phyloP scores from a whole-genome alignment of 2,888 invertebrate species.

The Eupeodes latifasciatus region DNA sequence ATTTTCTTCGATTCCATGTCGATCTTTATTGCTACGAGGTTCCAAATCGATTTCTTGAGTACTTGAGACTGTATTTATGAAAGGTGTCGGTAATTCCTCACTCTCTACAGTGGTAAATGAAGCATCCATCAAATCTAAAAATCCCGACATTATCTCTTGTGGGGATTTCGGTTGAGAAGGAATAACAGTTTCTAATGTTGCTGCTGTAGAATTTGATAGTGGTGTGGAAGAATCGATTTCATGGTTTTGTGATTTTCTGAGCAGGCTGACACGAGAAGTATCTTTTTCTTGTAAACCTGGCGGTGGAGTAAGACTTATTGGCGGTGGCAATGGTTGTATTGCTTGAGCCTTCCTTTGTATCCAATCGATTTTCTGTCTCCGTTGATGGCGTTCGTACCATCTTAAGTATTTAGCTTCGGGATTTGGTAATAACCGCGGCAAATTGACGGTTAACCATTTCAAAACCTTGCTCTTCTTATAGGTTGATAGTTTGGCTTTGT shows the following conservation, averaged over 20 bases:
- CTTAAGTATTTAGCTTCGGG: constrained; percentile 57
- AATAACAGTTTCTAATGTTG: constrained; percentile 58
- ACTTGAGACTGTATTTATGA: background rate
- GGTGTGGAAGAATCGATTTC: background rate
- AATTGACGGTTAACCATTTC: constrained; percentile 52
- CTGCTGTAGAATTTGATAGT: constrained; percentile 18
- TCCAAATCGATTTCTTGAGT: background rate
- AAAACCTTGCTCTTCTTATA: constrained; percentile 31
- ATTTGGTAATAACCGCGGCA: constrained; percentile 38
- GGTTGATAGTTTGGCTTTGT: constrained; percentile 44
- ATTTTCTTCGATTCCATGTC: background rate
- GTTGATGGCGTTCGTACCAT: constrained; percentile 43
- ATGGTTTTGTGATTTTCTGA: background rate
- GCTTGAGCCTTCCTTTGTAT: background rate
- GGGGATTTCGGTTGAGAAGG: constrained; percentile 42
- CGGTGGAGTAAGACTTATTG: background rate
- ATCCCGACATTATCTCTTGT: background rate
- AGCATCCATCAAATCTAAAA: background rate
- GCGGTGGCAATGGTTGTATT: background rate
- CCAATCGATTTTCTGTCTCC: background rate
- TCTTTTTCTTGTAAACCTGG: background rate
- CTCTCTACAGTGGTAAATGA: background rate
- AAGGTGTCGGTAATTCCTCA: background rate
- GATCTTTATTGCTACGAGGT: background rate
- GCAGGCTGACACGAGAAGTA: background rate